Conservation (phyloP, 2,888 invertebrate species). For the Lepas anatifera region DNA sequence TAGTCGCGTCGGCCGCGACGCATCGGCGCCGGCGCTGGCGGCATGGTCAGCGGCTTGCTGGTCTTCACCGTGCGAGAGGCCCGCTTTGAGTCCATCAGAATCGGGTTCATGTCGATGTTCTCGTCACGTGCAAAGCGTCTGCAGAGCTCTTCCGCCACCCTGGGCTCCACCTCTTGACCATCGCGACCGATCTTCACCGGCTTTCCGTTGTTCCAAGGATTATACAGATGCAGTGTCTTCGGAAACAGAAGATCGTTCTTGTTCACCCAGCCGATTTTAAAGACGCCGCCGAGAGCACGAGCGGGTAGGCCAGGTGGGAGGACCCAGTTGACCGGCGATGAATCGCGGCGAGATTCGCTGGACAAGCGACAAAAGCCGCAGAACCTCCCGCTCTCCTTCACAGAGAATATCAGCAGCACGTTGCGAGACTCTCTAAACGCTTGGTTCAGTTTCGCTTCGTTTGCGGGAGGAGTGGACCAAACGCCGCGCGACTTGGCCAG, state of each 20-base stretch:
- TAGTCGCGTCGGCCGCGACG: conserved; percentile 18
- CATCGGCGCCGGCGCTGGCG: conserved; percentile 14
- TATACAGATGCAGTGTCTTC: conserved; percentile 82
- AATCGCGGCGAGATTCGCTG: conserved; percentile 78
- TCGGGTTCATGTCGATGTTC: conserved; percentile 73
- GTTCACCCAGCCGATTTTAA: conserved; percentile 91
- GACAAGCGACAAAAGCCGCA: conserved; percentile 77
- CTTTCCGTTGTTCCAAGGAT: conserved; percentile 97
- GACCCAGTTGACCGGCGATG: conserved; percentile 81
- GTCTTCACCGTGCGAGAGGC: conserved; percentile 7
- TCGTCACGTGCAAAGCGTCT: conserved; percentile 88
- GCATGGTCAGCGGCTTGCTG: neutral
- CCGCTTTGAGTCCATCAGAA: conserved; percentile 52
- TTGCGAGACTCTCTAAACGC: conserved; percentile 86
- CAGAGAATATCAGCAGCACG: conserved; percentile 89
- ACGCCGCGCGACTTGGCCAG: conserved; percentile 90
- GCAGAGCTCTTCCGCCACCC: conserved; percentile 87
- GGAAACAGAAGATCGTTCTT: conserved; percentile 85
- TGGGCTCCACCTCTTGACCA: conserved; percentile 90
- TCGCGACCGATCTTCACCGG: conserved; percentile 98
- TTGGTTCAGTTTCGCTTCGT: conserved; percentile 89
- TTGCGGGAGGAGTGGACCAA: conserved; percentile 95
- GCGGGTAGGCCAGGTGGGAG: conserved; percentile 85
- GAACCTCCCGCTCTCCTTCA: conserved; percentile 89
- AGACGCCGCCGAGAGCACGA: conserved; percentile 87